Evolutionary conservation across 1,140 invertebrate genomes (phyloP).

Genomic region (Megalonaias nervosa): DNA sequence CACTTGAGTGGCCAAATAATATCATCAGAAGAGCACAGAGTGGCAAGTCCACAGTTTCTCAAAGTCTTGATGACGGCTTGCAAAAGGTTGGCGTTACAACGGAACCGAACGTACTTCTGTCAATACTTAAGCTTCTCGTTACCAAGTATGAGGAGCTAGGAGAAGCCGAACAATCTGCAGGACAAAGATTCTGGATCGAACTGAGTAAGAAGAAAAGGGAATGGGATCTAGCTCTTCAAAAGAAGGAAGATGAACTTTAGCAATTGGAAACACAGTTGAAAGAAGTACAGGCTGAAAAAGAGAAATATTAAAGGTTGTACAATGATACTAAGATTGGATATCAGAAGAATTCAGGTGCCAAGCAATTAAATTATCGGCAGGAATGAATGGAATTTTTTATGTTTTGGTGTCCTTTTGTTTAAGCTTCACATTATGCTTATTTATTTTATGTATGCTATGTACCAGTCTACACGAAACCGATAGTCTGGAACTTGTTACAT

Average conservation of each 20-base stretch:
- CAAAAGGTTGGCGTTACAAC: neutral
- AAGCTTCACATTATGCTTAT: too few species aligned
- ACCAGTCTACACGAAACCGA: too few species aligned
- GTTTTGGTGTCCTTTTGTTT: too few species aligned
- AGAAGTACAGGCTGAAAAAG: constrained; percentile 29
- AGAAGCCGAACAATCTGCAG: constrained; percentile 22
- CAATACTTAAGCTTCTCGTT: constrained; percentile 15
- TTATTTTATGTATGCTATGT: too few species aligned
- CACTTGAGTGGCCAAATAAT: constrained; percentile 22
- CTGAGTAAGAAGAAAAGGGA: constrained; percentile 31
- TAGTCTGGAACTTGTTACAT: too few species aligned
- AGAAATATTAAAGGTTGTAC: constrained; percentile 33
- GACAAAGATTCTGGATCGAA: constrained; percentile 19
- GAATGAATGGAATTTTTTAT: too few species aligned
- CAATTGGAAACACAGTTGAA: constrained; percentile 24
- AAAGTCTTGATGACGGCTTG: constrained; percentile 11
- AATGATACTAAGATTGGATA: constrained; percentile 37
- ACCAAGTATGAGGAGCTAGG: constrained; percentile 29
- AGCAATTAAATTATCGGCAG: too few species aligned
- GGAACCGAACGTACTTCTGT: constrained; percentile 29
- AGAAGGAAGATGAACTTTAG: constrained; percentile 28
- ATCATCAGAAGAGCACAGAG: constrained; percentile 16
- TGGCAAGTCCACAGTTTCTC: neutral
- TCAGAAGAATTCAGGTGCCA: constrained; percentile 12
- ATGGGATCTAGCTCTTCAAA: constrained; percentile 19